Conservation (phyloP, 2,113 vertebrate genomes). For the Nyctereutes procyonoides region DNA sequence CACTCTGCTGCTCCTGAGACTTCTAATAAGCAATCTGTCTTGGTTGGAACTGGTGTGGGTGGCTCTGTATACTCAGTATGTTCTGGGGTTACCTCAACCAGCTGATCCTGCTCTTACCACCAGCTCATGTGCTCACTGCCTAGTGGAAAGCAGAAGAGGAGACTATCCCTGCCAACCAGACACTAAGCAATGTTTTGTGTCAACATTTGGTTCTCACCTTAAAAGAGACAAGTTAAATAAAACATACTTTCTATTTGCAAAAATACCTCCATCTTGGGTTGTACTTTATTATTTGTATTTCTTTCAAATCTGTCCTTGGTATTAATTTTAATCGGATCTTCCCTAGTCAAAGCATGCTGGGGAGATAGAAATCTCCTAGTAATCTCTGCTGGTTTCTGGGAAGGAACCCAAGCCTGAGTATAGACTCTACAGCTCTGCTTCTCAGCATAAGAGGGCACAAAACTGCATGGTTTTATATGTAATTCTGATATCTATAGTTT, state of each 20-base stretch:
- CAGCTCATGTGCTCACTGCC: neutral
- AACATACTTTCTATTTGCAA: slow-evolving; percentile 1
- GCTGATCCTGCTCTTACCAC: neutral
- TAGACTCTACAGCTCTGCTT: neutral
- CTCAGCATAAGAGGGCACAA: no score
- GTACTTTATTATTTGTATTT: neutral
- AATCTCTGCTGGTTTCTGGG: neutral
- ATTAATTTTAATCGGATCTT: neutral
- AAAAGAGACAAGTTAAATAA: neutral
- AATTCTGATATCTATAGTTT: neutral
- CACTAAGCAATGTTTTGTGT: neutral
- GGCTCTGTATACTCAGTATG: neutral
- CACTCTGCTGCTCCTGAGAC: neutral
- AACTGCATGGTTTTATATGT: neutral
- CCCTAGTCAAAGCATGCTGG: neutral
- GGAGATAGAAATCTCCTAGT: neutral
- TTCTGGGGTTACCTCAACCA: neutral
- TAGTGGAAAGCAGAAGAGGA: neutral
- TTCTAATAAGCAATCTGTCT: neutral
- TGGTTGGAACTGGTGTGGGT: neutral
- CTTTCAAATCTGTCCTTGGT: neutral
- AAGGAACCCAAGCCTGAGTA: neutral
- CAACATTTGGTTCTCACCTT: neutral
- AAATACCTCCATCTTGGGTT: neutral
- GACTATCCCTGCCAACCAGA: neutral